Conservation (phyloP, 2,113 vertebrate species). For the Diadophis punctatus region DNA sequence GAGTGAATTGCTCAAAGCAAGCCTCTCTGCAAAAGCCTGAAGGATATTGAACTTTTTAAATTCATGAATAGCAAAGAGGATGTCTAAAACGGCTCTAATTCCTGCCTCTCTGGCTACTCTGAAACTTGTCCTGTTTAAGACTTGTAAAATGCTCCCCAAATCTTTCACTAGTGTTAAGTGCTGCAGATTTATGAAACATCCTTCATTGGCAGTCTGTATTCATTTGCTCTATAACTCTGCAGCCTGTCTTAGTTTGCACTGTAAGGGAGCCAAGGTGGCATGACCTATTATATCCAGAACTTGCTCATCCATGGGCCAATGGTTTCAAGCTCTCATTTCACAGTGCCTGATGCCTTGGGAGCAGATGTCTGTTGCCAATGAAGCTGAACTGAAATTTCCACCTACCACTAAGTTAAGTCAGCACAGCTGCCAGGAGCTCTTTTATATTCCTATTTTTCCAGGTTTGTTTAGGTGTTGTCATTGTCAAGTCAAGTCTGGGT, state of each 20-base stretch:
- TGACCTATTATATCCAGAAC: neutral
- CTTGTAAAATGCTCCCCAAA: neutral
- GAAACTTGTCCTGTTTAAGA: neutral
- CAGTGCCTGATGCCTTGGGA: neutral
- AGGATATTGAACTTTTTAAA: neutral
- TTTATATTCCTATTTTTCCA: neutral
- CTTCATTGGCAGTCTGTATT: neutral
- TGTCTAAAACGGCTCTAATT: neutral
- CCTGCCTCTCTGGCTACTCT: neutral
- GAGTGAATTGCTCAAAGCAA: neutral
- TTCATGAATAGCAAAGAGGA: neutral
- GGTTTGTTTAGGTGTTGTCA: neutral
- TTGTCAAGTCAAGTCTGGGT: neutral
- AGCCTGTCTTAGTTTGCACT: neutral
- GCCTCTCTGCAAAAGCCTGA: neutral
- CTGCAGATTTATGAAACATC: neutral
- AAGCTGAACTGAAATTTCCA: slow-evolving; percentile 25
- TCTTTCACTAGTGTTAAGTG: neutral
- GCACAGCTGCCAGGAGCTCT: neutral
- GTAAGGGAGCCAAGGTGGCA: neutral
- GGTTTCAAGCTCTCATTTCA: slow-evolving; percentile 8
- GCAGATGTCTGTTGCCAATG: slow-evolving; percentile 12
- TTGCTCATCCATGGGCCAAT: neutral
- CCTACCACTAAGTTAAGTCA: neutral
- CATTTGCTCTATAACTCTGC: neutral